Base-by-base conservation (phyloP, 2,888 invertebrate genomes). In the Phortica okadai region DNA sequence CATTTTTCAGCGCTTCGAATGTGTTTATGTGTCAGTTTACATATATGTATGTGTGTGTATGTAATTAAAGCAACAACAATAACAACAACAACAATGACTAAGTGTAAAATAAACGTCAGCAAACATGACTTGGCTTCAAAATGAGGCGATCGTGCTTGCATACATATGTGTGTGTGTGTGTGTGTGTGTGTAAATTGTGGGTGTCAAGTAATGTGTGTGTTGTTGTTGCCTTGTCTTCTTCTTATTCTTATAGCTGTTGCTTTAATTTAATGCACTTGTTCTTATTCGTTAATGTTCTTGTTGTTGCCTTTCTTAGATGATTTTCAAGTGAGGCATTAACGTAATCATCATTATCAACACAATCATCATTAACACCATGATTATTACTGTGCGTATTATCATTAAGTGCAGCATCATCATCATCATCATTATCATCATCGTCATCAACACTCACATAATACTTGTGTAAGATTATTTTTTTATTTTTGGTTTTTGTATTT, bases 221-320 rank as follows among this genome's bases (percentile, higher is more conserved):
- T 72, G 14, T 54, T 45, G 14, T 16, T 70, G 21, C 25, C n/a
- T 16, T 54, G 45, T 33, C n/a, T 54, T 56, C 3, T 67, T n/a
- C 10, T 72, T 54, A 5, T 72, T 54, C 54, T 56, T 56, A 56
- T 14, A 50, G 14, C 72, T 50, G 33, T 25, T 45, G 33, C 54
- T 14, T 25, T 74, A 66, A 64, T 54, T 74, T 50, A 74, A 59
- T 74, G 64, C 62, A 74, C 74, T 74, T 73, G 42, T 73, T 73
- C 33, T 56, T 33, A 7, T 21, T 16, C 33, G 33, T 54, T 54
- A 33, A 10, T 11, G 14, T 45, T 69, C 8, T 45, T 69, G 50
- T 56, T 72, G 25, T 72, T 54, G 33, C 54, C 7, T 66, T n/a
- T 45, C 45, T 45, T 45, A 10, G 10, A 45, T 11, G 50, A 2